Evolutionary conservation across 2,888 invertebrate genomes (phyloP), one percentile per base, ranked within the genome.

Genomic region (Aspidapion aeneum): DNA sequence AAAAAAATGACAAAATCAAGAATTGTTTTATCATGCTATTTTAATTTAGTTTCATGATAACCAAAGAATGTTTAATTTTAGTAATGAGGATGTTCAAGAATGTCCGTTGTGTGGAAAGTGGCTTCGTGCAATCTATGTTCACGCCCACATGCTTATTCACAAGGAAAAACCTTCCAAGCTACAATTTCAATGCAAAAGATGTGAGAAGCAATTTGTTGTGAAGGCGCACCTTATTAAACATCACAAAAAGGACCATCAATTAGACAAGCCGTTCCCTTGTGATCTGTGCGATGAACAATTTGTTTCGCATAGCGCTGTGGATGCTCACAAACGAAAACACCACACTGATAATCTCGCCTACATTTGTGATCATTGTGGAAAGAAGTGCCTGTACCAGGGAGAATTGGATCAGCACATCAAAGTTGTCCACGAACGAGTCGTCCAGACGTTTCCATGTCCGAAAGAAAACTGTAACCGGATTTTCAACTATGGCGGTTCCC

Each of bases 291-390:
- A 58, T 1, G 84, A 85, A 71, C 82, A 82, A 1, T 85, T 85
- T 75, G 83, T 83, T 49, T 83, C 84, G 74, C 84, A 84, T 70
- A 83, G 83, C 74, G 83, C 84, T 75, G 76, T 86, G 68, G 83
- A 83, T 52, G 70, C 71, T 20, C 86, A 86, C 79, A 84, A 84
- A 76, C 61, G 61, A 48, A 80, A 85, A 57, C 83, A 83, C 59
- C 86, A 86, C 77, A 83, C 83, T 0, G 85, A 86, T 0, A 85
- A 85, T 77, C 84, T 84, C 74, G 86, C 86, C 55, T 84, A 84
- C 77, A 82, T 83, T 65, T 86, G 86, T 74, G 79, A 83, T 66
- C 81, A 82, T 73, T 86, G 86, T 77, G 83, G 83, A 19, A 86
- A 85, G 76, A 84, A 84, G 7, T 86, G 85, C 78, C 82, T 83